Base-by-base conservation (phyloP, 2,888 invertebrate species). In the Eilema caniola region DNA sequence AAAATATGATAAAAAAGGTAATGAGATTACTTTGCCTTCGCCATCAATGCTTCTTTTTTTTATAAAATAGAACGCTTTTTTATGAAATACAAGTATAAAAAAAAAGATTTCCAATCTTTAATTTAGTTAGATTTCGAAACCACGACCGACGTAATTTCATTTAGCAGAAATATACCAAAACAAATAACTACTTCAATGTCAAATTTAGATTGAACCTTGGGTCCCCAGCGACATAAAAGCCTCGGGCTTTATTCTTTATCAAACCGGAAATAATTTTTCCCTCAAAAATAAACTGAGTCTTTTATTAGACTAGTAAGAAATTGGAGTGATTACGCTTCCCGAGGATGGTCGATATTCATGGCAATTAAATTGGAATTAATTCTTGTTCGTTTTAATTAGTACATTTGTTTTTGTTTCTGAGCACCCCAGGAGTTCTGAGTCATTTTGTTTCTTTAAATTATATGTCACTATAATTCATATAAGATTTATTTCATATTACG, bases 121-220 rank as follows among this genome's bases (percentile, higher is more conserved):
- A 78, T 81, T 83, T 74, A 41, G 70, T 81, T 80, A 73, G 74
- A 71, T 77, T 68, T 71, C 67, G 24, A 70, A 85, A 78, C 76
- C 71, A 81, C 78, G 75, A 70, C 79, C 66, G 66, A 62, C 66
- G 77, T 77, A 82, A 83, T 85, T 85, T 81, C 67, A 76, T 83
- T 81, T 75, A 62, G 66, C 69, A 69, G 76, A 83, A 85, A 82
- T 77, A 82, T 78, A 78, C 66, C 77, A 73, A 85, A 82, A 83
- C 78, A 86, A 87, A 86, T 84, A 86, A 85, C 84, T 87, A 84
- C 79, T 83, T 81, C 81, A 83, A 83, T 78, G 79, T 84, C 85
- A 85, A 87, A 90, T 90, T 88, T 83, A 86, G 86, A 89, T 90
- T 88, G 86, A 88, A 85, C 84, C 83, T 83, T 83, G 71, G 73